A percentile compares a stretch with the other conserved stretches of the same genome.
phyloP scores from a whole-genome alignment of 2,888 invertebrate genomes.

The Lasius fuliginosus region DNA sequence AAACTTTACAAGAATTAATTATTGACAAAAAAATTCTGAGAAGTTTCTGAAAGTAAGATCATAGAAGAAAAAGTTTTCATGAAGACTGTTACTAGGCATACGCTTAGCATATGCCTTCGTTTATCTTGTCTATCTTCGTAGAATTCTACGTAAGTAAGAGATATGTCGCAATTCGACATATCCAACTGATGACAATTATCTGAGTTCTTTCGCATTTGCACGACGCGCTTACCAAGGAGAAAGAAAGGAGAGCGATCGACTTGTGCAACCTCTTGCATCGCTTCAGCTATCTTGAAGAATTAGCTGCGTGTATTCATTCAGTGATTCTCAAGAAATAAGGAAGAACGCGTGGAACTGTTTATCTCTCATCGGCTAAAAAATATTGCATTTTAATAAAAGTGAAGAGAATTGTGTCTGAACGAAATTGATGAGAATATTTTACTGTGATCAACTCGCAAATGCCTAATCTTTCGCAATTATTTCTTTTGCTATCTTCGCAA shows the following conservation, averaged over 20 bases:
- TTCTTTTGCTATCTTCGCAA: not conserved
- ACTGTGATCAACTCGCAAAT: slow-evolving; percentile 8
- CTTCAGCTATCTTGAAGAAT: slow-evolving; percentile 6
- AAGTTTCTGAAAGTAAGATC: not conserved
- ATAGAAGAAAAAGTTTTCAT: not conserved
- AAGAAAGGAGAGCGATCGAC: slow-evolving; percentile 18
- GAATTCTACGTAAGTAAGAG: not conserved
- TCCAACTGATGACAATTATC: not conserved
- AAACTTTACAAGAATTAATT: not conserved
- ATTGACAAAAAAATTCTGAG: not conserved
- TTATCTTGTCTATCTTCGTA: slow-evolving; percentile 8
- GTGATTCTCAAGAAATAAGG: slow-evolving; percentile 6
- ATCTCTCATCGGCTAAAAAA: not conserved
- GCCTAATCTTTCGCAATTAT: slow-evolving; percentile 10
- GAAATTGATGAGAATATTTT: slow-evolving; percentile 1
- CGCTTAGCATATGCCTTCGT: not conserved
- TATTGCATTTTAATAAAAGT: not conserved
- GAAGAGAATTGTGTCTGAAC: not conserved
- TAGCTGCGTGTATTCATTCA: not conserved
- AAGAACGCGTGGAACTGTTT: not conserved
- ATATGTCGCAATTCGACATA: slow-evolving; percentile 31
- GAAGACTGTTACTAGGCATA: not conserved
- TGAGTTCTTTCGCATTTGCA: slow-evolving; percentile 22
- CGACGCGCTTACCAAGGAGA: not conserved
- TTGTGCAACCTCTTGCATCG: not conserved